A percentile compares a stretch with the other conserved stretches of the same genome.
Evolutionary conservation across 2,797 vertebrate genomes (phyloP).

Genomic region (Trachops cirrhosus): DNA sequence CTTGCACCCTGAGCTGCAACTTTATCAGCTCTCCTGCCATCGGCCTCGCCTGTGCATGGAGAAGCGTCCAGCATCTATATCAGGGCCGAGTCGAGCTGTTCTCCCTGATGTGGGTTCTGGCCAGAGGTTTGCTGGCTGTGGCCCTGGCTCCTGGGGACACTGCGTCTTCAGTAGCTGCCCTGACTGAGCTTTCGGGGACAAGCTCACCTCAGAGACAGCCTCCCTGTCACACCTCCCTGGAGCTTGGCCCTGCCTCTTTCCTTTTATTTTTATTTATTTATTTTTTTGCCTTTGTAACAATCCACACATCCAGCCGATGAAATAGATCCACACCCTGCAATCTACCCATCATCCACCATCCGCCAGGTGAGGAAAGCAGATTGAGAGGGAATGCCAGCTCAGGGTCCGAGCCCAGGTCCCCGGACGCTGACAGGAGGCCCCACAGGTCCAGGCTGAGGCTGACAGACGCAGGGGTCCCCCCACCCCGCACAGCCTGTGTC

Average conservation of each 20-base stretch:
- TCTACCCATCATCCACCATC: too few species aligned
- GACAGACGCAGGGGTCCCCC: accelerated
- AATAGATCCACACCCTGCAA: not conserved
- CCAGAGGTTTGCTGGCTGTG: not conserved
- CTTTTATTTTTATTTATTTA: too few species aligned
- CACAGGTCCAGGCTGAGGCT: not conserved
- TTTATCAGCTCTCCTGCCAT: not conserved
- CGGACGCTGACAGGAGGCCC: too few species aligned
- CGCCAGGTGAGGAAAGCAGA: not conserved
- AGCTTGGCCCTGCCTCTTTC: too few species aligned
- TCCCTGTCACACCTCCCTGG: not conserved
- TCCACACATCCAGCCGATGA: not conserved
- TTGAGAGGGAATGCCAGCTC: not conserved
- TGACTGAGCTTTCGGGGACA: not conserved
- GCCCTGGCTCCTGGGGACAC: not conserved
- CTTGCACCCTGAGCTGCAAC: not conserved
- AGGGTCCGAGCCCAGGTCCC: not conserved
- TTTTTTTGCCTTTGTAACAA: not conserved
- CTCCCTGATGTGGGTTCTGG: not conserved
- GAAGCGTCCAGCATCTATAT: too few species aligned
- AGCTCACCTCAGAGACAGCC: too few species aligned
- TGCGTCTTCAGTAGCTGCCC: not conserved
- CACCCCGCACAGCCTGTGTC: not conserved
- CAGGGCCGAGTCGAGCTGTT: not conserved
- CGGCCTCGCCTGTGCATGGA: accelerated